Base-by-base conservation (phyloP, 2,888 invertebrate genomes). In the Helleia helle region DNA sequence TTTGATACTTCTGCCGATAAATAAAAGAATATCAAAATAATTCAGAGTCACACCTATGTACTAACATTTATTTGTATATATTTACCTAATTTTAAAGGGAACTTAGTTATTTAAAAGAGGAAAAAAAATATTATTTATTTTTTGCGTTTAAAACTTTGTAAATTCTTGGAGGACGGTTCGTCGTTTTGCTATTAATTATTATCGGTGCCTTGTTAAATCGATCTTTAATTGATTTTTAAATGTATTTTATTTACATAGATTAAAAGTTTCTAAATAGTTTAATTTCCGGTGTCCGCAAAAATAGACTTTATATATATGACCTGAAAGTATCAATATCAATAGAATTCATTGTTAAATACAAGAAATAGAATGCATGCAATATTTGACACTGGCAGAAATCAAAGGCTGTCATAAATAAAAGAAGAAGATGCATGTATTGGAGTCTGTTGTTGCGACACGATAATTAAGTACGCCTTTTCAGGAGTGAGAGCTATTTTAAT, bases 151-250 rank as follows among this genome's bases (percentile, higher is more conserved):
- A 31, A 34, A 9, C 2, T 11, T 18, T 34, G 11, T 8, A 17
- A 11, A 18, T 11, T 34, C 15, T 22, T 22, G 22, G 8, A 22
- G 8, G 34, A 18, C 18, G 34, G 11, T 34, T 12, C 18, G 34
- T 18, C 5, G 8, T 22, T 22, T 22, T 22, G 22, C 34, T 22
- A 11, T 17, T 31, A 9, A 31, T 31, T 34, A 31, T 31, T 34
- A 9, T 34, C 34, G 34, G 34, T 34, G 34, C 34, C 34, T 34
- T 34, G 34, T 34, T 34, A 12, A 34, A 34, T 22, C 34, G 22
- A 34, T 22, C 22, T 34, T 34, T 8, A 22, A 18, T 34, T 34
- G 18, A 15, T 15, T 30, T 30, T 30, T 14, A 22, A 31, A 31
- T 31, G 31, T 34, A 34, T 18, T 18, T 22, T 34, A 22, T 34